phyloP scores from a whole-genome alignment of 2,113 vertebrate species.

The Conger conger region DNA sequence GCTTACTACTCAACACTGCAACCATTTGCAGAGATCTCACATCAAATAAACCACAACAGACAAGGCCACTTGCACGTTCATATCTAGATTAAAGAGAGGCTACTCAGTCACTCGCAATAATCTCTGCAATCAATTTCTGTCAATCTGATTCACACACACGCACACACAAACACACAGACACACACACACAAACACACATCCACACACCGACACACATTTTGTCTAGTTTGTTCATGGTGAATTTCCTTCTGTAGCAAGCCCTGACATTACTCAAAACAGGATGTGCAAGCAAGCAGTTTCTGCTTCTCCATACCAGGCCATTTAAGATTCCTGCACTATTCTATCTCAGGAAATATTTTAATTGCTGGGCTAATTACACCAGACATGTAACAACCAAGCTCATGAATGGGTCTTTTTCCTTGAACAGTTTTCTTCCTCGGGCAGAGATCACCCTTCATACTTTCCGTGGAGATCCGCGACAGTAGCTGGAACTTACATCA shows the following conservation, averaged over 20 bases:
- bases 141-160: conserved; percentile 7
- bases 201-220: background rate
- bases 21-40: background rate
- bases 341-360: conserved; percentile 21
- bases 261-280: background rate
- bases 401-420: background rate
- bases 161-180: too few relatives aligned
- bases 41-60: background rate
- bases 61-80: background rate
- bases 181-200: background rate
- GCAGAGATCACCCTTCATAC: background rate
- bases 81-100: background rate
- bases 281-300: conserved; percentile 14
- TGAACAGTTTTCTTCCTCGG: conserved; percentile 2
- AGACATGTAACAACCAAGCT: conserved; percentile 20
- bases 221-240: background rate
- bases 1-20: conserved; percentile 9
- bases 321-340: conserved; percentile 15
- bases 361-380: conserved; percentile 20
- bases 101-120: background rate
- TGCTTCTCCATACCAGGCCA: background rate
- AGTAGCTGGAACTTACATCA: background rate
- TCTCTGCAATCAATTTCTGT: conserved; percentile 10
- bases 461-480: background rate
- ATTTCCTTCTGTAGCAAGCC: background rate